phyloP scores from a whole-genome alignment of 2,888 invertebrate species.

The Mesoligia furuncula region DNA sequence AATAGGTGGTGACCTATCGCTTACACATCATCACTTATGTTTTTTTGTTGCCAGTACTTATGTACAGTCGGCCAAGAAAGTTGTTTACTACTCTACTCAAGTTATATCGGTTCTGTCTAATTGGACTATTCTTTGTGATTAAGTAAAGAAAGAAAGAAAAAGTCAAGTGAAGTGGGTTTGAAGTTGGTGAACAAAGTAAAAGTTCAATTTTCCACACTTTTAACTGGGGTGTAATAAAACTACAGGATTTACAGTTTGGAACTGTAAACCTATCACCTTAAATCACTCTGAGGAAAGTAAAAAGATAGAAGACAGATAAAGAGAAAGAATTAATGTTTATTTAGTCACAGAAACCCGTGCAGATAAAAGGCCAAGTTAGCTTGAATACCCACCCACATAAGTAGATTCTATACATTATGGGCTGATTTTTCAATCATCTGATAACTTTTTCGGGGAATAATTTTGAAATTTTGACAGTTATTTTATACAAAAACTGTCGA shows the following conservation, averaged over 20 bases:
- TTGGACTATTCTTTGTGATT: slow-evolving; percentile 7
- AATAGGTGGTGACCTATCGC: slow-evolving; percentile 50
- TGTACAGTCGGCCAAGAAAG: slow-evolving; percentile 22
- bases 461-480: too few species aligned
- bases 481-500: too few species aligned
- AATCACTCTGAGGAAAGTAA: not conserved
- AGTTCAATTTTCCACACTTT: not conserved
- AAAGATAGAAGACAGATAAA: not conserved
- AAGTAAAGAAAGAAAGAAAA: not conserved
- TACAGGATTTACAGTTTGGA: not conserved
- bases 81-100: slow-evolving; percentile 25
- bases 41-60: slow-evolving; percentile 26
- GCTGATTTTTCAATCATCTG: too few species aligned
- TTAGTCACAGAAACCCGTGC: too few species aligned
- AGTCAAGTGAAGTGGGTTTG: not conserved
- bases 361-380: too few species aligned
- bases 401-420: too few species aligned
- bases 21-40: slow-evolving; percentile 42
- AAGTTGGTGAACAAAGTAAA: slow-evolving; percentile 2
- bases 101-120: slow-evolving; percentile 4
- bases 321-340: too few species aligned
- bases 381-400: too few species aligned
- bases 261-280: not conserved
- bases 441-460: too few species aligned
- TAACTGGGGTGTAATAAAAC: not conserved